Evolutionary conservation across 2,888 invertebrate species (phyloP), one percentile per base, ranked within the genome.

Genomic region (Philopedon plagiatum): DNA sequence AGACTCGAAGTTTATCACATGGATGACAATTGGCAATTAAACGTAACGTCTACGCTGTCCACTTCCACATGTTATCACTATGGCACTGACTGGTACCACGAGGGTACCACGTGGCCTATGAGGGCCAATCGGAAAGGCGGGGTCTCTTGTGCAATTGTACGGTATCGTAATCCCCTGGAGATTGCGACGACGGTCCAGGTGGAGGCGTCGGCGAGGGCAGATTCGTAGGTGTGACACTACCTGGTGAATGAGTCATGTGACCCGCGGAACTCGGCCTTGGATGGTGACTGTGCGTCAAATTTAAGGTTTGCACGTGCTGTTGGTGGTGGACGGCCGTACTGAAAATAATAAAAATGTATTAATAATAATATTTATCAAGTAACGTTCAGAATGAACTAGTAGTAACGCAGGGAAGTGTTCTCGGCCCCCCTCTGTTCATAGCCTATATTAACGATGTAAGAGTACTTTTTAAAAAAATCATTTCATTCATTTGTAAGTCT

Each of bases 111-210:
- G 39, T 57, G 65, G 65, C 87, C 94, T 94, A 95, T 92, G 95
- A 94, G 86, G 93, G 91, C 97, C 97, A 97, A 84, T 97, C 97
- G 66, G 90, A 90, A 84, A 97, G 91, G 86, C 97, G 92, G 82
- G 94, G 92, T 84, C 96, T 91, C 87, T 97, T 97, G 86, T 93
- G 88, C 79, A 90, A 85, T 76, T 90, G 90, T 46, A 90, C 89
- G 66, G 87, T 88, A 83, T 92, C 92, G 79, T 92, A 92, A 15
- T 79, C 79, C 91, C 74, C 77, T 74, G 70, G 74, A 76, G 87
- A 85, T 78, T 75, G 68, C 46, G 64, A 69, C 11, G 75, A 69
- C 8, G 69, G 69, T 21, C 68, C 72, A 5, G 75, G 68, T 13
- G 71, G 71, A n/a, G 74, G 74, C 26, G 87, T 87, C 23, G 93